Evolutionary conservation across 2,113 vertebrate species (phyloP).

Genomic region (Lonchura striata): DNA sequence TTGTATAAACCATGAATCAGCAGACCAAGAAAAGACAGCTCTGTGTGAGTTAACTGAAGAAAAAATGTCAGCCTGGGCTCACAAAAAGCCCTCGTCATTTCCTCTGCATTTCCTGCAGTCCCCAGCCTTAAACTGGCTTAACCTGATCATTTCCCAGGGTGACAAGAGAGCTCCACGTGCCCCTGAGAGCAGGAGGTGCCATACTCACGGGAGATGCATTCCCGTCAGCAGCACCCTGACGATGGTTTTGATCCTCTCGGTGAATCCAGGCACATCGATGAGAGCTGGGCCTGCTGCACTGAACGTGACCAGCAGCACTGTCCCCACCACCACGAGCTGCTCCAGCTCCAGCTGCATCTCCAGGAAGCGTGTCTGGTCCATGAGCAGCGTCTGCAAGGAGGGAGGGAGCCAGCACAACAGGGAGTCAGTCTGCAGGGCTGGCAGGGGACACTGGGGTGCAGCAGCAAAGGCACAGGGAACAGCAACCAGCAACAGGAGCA

Average conservation of each 20-base stretch:
- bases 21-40: background rate
- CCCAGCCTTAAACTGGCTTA: background rate
- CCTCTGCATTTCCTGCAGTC: background rate
- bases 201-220: slow-evolving; percentile 84
- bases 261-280: slow-evolving; percentile 79
- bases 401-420: background rate
- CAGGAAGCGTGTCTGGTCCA: slow-evolving; percentile 92
- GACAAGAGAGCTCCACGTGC: background rate
- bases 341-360: slow-evolving; percentile 87
- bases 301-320: slow-evolving; percentile 87
- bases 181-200: background rate
- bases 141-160: no score
- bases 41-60: background rate
- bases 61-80: background rate
- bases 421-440: background rate
- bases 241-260: slow-evolving; percentile 83
- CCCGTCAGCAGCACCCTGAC: slow-evolving; percentile 82
- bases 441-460: background rate
- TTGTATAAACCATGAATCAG: background rate
- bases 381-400: slow-evolving; percentile 82
- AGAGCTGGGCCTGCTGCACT: slow-evolving; percentile 80
- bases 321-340: slow-evolving; percentile 78
- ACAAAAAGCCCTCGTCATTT: background rate
- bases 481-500: background rate
- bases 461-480: background rate